Evolutionary conservation across 1,140 invertebrate genomes (phyloP).

Genomic region (Zophobas morio): DNA sequence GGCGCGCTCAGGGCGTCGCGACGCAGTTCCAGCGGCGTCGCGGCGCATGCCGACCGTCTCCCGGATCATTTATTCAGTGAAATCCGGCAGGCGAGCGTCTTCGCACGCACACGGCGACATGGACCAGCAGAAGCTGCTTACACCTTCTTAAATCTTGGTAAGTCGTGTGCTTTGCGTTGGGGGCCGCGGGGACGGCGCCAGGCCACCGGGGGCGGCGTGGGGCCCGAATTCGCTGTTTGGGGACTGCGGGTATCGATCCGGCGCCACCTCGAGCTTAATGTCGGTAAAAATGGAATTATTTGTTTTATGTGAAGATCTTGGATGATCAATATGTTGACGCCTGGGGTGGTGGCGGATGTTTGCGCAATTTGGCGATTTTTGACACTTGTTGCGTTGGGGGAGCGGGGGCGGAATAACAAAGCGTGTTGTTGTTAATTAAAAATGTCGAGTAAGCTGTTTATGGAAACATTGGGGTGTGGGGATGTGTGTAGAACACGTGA

Average conservation of each 20-base stretch:
- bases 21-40: not conserved
- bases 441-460: not conserved
- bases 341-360: not conserved
- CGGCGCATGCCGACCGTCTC: conserved; percentile 2
- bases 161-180: not conserved
- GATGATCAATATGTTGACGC: conserved; percentile 38
- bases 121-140: not conserved
- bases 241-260: not conserved
- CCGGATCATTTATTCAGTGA: conserved; percentile 41
- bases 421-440: not conserved
- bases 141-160: conserved; percentile 24
- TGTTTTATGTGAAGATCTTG: not conserved
- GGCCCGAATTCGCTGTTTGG: not conserved
- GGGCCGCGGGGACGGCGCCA: not conserved
- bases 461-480: too few relatives aligned
- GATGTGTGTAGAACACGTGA: too few relatives aligned
- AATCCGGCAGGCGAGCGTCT: conserved; percentile 32
- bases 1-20: conserved; percentile 12
- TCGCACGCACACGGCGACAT: conserved; percentile 21
- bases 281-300: not conserved
- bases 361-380: not conserved
- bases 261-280: not conserved
- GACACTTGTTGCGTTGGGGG: conserved; percentile 11
- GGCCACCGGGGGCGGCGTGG: not conserved
- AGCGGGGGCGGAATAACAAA: not conserved